Conservation (phyloP, 2,797 vertebrate genomes). For the Ctenochaetus hawaiiensis region DNA sequence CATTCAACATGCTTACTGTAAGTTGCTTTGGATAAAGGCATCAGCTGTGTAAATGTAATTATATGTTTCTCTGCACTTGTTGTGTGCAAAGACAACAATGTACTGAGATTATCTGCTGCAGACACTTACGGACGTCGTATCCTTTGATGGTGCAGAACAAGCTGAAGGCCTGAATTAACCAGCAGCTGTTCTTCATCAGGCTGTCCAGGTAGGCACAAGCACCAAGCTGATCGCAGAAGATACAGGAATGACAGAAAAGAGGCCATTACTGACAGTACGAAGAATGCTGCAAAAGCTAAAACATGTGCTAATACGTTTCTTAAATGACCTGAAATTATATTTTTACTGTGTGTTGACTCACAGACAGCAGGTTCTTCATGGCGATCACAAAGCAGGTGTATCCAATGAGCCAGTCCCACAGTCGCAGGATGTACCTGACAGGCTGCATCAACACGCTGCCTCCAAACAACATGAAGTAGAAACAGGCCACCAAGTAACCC, state of each 20-base stretch:
- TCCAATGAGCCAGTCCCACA: constrained; percentile 85
- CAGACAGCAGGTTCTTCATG: constrained; percentile 85
- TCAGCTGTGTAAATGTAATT: too few species aligned
- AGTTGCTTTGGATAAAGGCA: too few species aligned
- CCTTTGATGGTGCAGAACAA: constrained; percentile 87
- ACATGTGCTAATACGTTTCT: not conserved
- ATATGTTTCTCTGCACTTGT: too few species aligned
- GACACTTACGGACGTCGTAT: constrained; percentile 82
- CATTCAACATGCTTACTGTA: too few species aligned
- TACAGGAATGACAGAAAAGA: not conserved
- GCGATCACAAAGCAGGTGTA: constrained; percentile 85
- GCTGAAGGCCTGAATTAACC: constrained; percentile 86
- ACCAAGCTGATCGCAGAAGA: constrained; percentile 74
- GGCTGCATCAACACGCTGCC: constrained; percentile 85
- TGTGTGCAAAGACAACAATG: not conserved
- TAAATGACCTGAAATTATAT: not conserved
- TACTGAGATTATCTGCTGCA: not conserved
- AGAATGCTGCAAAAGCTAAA: not conserved
- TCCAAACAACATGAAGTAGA: constrained; percentile 87
- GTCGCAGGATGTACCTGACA: constrained; percentile 77
- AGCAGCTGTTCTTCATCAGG: constrained; percentile 82
- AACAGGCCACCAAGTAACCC: constrained; percentile 87
- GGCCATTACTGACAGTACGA: not conserved
- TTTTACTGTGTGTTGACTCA: constrained; percentile 53
- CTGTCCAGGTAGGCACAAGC: constrained; percentile 83